Base-by-base conservation (phyloP, 35 echinoderm and acorn worm species). In the Ptychodera flava region DNA sequence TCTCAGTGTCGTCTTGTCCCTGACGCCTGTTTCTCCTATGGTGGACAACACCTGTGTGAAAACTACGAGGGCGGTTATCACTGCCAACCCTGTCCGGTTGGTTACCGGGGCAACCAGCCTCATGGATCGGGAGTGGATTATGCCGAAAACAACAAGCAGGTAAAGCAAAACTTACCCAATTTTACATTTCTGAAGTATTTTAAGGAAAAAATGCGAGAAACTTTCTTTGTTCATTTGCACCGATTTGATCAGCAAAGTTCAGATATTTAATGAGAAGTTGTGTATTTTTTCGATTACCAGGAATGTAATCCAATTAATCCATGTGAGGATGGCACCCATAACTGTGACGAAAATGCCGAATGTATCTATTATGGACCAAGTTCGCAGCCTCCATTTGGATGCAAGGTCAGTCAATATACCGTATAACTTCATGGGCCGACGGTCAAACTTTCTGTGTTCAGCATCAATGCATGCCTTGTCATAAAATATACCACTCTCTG, bases 301-400 rank as follows among this genome's bases (percentile, higher is more conserved):
- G 92, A 99, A 94, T 99, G 96, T 88, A 99, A 94, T 29, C 92
- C 92, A 1, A 94, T 99, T 83, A 89, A 99, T 82, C 96, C 96
- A 1, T 99, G 96, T 86, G 81, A 87, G 1, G 96, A 99, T 82
- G 92, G 91, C 29, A 94, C 96, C 16, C 90, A 94, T 31, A 80
- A 82, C 31, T 99, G 96, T 89, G 38, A 91, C 34, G 76, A 76
- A 29, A 82, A 94, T 31, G 96, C 93, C 10, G 90, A 88, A 81
- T 99, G 96, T 38, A 85, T 90, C 30, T 99, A 94, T 81, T 94
- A 87, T 34, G 96, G 96, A 30, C 96, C 96, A 16, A 92, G 90
- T 79, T 92, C 87, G 32, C 84, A 92, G 28, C 96, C 92, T 45
- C 91, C 89, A 84, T 99, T 92, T 32, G 88, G 93, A 36, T 99